Conservation (phyloP, 2,113 vertebrate genomes). For the Strix aluco region DNA sequence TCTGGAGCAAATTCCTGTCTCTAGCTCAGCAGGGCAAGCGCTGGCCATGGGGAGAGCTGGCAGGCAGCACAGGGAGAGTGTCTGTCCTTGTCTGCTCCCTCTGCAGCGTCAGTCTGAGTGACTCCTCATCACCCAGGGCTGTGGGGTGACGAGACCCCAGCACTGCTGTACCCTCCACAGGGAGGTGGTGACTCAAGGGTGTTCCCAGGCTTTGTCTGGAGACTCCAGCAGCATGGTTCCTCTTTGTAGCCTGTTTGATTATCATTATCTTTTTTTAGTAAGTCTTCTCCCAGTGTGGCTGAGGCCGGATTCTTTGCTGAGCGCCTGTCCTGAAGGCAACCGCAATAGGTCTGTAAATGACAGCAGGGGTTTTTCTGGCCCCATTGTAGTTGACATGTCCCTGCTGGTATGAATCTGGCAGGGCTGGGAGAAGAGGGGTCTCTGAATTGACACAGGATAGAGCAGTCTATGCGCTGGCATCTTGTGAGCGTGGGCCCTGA, state of each 20-base stretch:
- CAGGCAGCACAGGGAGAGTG: background rate
- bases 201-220: background rate
- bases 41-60: background rate
- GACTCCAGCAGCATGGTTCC: background rate
- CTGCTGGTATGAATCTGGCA: background rate
- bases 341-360: background rate
- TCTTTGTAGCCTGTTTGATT: background rate
- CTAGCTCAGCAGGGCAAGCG: background rate
- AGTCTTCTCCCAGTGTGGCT: background rate
- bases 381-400: accelerated
- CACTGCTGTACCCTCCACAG: background rate
- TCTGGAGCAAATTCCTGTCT: background rate
- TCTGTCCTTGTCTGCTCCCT: background rate
- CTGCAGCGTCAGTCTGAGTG: background rate
- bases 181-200: background rate
- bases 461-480: background rate
- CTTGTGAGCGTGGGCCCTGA: accelerated
- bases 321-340: background rate
- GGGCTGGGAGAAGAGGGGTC: background rate
- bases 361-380: background rate
- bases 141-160: accelerated
- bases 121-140: background rate
- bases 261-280: background rate
- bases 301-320: background rate
- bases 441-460: background rate